Base-by-base conservation (phyloP, 2,113 vertebrate genomes). In the Eulacestoma nigropectus region DNA sequence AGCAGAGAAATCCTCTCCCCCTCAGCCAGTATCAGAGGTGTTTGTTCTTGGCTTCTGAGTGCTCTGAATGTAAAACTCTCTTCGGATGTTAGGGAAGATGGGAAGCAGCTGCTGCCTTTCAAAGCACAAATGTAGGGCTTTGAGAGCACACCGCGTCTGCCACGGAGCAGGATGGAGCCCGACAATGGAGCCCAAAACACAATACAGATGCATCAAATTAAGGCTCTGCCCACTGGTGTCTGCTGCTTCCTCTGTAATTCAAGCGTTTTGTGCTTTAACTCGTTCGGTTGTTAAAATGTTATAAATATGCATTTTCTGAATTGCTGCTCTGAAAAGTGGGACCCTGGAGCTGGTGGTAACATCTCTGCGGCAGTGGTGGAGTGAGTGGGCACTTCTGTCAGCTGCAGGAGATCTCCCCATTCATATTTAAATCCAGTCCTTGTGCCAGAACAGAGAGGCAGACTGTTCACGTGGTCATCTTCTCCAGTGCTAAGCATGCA, bases 281-380 rank as follows among this genome's bases (percentile, higher is more conserved):
- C 35, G 10, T 68, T 86, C 13, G 18, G 55, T 52, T 91, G 73
- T 84, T 89, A 88, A 94, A 95, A 63, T 14, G 6, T 90, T 93
- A 95, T 96, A 94, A 96, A 97, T 96, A 96, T 86, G 89, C 93
- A 94, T 93, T 94, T 84, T 80, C 73, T 95, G 93, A 90, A 94
- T 92, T 92, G 87, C 84, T n/a, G 37, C 91, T 88, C 53, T 84
- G 89, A 85, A 84, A 83, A 96, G 64, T 7, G 63, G 75, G 90
- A 21, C 69, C 39, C 81, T 69, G 73, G 95, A 93, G 78, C 82
- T 92, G 79, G 47, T 93, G 93, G 91, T 29, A 39, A 8, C 86
- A 69, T 85, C 84, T 89, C 90, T 56, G 39, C 25, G 26, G 74
- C 92, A 46, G 83, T 27, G 94, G 75, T 76, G 67, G 85, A 84